Base-by-base conservation (phyloP, 53 echinoderm and acorn worm species). In the Luidia sarsii region DNA sequence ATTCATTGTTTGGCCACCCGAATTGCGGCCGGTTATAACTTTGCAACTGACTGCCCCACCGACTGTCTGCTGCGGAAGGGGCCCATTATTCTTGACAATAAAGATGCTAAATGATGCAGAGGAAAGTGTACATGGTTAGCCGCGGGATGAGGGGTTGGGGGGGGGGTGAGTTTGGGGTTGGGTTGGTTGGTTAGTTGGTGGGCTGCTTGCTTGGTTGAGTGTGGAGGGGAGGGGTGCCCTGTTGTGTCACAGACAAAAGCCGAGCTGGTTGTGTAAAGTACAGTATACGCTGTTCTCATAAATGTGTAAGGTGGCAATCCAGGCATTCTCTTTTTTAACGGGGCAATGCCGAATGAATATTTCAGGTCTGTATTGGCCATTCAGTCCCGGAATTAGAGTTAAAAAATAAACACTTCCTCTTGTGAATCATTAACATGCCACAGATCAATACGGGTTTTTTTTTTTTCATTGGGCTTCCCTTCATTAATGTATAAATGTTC, bases 401-500 rank as follows among this genome's bases (percentile, higher is more conserved):
- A 60, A 77, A 77, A 77, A 77, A 61, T 59, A 77, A 77, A 77
- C 77, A 77, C 77, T 33, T 45, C 43, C 29, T 48, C 77, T 77
- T 77, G 77, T 77, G 25, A 77, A 77, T 77, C 57, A 77, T 77
- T 77, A 77, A 77, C 77, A 77, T 38, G 39, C 29, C 59, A 39
- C 59, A 77, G 77, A 77, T 77, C 77, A 77, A 77, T 77, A 77
- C 61, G 29, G 77, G 41, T 57, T 59, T 60, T 57, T 59, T 60
- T 77, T 60, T 72, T 75, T 77, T 77, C 61, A 77, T 60, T 77
- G 43, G n/a, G 43, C 32, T 77, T 9, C 34, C n/a, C 61, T 67
- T 77, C 61, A 77, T 77, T 77, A 77, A 77, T 77, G 77, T 77
- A 48, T 77, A 77, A 77, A 77, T 77, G 77, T 77, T 61, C 43